These are phyloP conservation scores for Myrmophylax atrothorax DNA, from an alignment of 2,113 vertebrate species.

Conservation along the genomic window DNA sequence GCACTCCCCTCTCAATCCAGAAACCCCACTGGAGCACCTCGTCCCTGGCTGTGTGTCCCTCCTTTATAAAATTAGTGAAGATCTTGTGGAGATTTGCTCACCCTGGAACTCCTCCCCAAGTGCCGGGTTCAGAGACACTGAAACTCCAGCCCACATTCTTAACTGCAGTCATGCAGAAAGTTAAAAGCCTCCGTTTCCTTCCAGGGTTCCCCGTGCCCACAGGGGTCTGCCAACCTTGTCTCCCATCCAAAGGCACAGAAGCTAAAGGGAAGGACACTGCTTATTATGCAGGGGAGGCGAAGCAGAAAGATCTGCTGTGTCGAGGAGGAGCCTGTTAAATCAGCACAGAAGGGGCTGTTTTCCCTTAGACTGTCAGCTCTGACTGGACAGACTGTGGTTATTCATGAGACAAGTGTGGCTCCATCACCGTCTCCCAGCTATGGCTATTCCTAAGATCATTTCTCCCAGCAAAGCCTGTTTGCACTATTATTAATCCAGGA, in stretches of 20 bases:
- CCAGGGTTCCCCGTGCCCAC: not conserved
- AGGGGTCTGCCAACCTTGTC: not conserved
- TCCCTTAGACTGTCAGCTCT: not conserved
- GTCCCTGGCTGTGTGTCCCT: fast-evolving
- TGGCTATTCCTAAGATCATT: not conserved
- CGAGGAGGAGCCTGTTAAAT: not conserved
- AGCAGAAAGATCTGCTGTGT: conserved; percentile 32
- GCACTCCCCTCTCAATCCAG: not conserved
- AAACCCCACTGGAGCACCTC: not conserved
- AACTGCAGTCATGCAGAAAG: not conserved
- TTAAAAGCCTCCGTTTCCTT: not conserved
- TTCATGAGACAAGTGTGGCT: not conserved
- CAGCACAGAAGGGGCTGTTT: not conserved
- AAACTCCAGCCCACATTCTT: not conserved
- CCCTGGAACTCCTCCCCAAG: not conserved
- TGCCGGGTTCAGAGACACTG: not conserved
- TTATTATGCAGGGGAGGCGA: not conserved
- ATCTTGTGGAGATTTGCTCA: not conserved
- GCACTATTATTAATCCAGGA: not conserved
- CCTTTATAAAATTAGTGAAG: not conserved
- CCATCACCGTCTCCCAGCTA: not conserved
- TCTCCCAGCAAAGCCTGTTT: not conserved
- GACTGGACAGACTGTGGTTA: not conserved
- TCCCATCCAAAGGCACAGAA: not conserved
- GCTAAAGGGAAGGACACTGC: not conserved